Percentiles rank a stretch among this genome's conserved stretches.
phyloP scores from a whole-genome alignment of 2,797 vertebrate genomes.

The Brotogeris chrysoptera region DNA sequence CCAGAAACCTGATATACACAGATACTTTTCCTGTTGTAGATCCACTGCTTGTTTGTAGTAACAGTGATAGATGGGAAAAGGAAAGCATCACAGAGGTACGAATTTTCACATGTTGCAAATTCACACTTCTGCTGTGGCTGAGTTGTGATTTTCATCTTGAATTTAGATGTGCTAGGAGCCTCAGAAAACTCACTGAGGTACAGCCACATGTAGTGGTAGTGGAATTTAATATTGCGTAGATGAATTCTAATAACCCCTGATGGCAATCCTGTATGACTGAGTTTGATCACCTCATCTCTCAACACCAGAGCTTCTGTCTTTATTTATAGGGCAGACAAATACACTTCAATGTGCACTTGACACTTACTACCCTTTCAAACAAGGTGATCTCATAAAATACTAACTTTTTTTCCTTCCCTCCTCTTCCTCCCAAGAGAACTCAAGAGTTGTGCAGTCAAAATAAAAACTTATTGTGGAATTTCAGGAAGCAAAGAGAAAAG shows the following conservation, averaged over 20 bases:
- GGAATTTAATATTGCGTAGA: background rate
- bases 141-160: background rate
- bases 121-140: background rate
- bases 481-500: background rate
- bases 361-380: background rate
- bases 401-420: background rate
- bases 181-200: background rate
- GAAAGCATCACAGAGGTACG: background rate
- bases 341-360: background rate
- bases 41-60: background rate
- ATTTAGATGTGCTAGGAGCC: background rate
- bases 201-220: background rate
- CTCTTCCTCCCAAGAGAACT: background rate
- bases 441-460: background rate
- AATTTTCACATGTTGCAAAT: background rate
- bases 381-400: background rate
- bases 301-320: background rate
- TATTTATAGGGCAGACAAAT: background rate
- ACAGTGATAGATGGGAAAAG: background rate
- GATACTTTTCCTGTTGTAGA: fast-evolving
- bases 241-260: background rate
- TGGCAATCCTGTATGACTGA: background rate
- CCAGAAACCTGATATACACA: background rate
- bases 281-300: background rate
- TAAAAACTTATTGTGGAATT: background rate